Percentiles rank a stretch among this genome's conserved stretches.
Evolutionary conservation across 2,113 vertebrate genomes (phyloP).

Genomic region (Chunga burmeisteri): DNA sequence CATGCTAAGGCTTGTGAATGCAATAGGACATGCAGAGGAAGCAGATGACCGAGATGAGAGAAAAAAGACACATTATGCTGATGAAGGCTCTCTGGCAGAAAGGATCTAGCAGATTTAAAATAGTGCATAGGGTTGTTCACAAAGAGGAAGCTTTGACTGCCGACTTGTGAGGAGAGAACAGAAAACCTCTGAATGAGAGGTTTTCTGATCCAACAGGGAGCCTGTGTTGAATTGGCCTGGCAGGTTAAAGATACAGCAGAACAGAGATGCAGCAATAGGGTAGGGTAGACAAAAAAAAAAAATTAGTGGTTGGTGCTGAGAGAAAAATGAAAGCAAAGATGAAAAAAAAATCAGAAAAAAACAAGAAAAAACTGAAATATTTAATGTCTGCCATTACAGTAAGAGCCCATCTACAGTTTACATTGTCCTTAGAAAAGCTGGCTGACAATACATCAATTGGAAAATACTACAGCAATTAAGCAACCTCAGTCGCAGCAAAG

Average conservation of each 20-base stretch:
- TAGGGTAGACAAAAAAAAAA: background rate
- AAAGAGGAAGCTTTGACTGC: background rate
- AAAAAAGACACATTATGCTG: background rate
- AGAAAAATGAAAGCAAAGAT: background rate
- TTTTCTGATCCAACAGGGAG: background rate
- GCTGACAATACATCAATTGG: background rate
- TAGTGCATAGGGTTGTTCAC: background rate
- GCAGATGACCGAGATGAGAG: background rate
- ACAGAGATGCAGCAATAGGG: background rate
- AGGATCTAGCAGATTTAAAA: background rate
- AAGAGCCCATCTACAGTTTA: background rate
- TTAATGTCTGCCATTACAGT: background rate
- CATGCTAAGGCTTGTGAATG: background rate
- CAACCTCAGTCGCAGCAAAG: background rate
- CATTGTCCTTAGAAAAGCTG: background rate
- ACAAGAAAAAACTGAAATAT: background rate
- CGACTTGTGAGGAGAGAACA: background rate
- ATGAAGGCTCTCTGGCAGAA: background rate
- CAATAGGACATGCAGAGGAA: constrained; percentile 4
- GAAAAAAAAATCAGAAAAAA: background rate
- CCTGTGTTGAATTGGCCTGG: background rate
- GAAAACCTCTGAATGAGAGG: background rate
- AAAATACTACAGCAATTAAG: background rate
- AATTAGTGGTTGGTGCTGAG: background rate
- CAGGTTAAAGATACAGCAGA: background rate